These are phyloP conservation scores for Augiades crinisus DNA, from an alignment of 2,888 invertebrate genomes.

Conservation along the genomic window DNA sequence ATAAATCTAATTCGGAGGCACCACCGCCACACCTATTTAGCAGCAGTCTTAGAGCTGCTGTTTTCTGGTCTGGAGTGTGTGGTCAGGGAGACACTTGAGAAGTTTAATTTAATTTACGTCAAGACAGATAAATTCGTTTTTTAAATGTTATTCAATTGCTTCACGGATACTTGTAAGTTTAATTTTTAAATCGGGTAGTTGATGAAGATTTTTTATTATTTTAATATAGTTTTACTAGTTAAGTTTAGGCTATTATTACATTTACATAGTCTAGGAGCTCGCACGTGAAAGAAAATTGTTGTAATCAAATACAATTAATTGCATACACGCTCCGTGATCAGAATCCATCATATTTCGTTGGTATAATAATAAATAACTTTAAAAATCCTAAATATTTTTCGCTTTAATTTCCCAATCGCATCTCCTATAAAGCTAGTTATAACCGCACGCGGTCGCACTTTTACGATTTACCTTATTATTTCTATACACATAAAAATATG, in stretches of 20 bases:
- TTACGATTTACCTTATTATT: constrained; percentile 52
- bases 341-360: constrained; percentile 10
- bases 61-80: too few species aligned
- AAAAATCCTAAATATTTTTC: constrained; percentile 2
- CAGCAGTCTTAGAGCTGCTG: too few species aligned
- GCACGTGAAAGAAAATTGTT: background rate
- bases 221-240: constrained; percentile 1
- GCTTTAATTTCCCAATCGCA: constrained; percentile 33
- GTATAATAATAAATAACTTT: constrained; percentile 12
- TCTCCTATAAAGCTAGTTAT: constrained; percentile 29
- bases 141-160: constrained; percentile 14
- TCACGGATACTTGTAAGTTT: background rate
- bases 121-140: constrained; percentile 16
- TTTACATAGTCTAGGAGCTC: constrained; percentile 14
- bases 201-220: constrained; percentile 3
- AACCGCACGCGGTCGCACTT: constrained; percentile 38
- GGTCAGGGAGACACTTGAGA: too few species aligned
- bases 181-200: background rate
- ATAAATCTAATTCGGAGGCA: too few species aligned
- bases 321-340: background rate
- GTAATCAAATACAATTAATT: background rate
- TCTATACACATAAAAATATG: constrained; percentile 55
- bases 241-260: constrained; percentile 12
- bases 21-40: too few species aligned
- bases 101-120: constrained; percentile 4